Conservation (phyloP, 2,113 vertebrate species). For the Phyllopteryx taeniolatus region DNA sequence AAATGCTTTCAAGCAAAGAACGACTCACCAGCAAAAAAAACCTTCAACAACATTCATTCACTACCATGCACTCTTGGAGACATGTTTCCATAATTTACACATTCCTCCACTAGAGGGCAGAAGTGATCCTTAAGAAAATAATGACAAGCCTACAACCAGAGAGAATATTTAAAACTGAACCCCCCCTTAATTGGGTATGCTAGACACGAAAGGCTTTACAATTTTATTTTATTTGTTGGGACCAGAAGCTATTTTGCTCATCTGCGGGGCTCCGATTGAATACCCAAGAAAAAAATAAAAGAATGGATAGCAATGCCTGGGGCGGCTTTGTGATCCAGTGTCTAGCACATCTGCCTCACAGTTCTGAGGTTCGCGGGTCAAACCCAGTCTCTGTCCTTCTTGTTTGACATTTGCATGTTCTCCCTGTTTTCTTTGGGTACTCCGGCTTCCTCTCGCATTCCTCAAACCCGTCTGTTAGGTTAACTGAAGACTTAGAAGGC, state of each 20-base stretch:
- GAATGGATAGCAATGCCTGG: not conserved
- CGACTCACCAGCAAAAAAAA: not conserved
- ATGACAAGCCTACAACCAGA: not conserved
- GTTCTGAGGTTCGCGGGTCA: not conserved
- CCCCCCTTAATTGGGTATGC: not conserved
- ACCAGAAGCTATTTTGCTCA: not conserved
- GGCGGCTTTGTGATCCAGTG: not conserved
- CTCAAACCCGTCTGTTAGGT: not conserved
- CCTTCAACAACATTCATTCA: not conserved
- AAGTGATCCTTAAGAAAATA: slow-evolving; percentile 29
- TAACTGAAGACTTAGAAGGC: not conserved
- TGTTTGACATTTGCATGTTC: not conserved
- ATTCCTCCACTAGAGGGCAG: slow-evolving; percentile 55
- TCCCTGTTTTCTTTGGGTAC: not conserved
- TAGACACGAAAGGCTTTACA: not conserved
- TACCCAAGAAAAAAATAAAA: not conserved
- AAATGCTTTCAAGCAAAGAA: too few species aligned
- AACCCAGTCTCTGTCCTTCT: not conserved
- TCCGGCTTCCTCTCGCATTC: not conserved
- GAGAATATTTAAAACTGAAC: not conserved
- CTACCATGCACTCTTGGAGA: not conserved
- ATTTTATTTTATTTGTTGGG: not conserved
- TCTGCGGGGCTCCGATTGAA: not conserved
- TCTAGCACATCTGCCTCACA: not conserved
- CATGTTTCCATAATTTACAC: not conserved